Percentiles rank a stretch among this genome's conserved stretches.
phyloP scores from a whole-genome alignment of 2,888 invertebrate species.

The Archips xylosteana region DNA sequence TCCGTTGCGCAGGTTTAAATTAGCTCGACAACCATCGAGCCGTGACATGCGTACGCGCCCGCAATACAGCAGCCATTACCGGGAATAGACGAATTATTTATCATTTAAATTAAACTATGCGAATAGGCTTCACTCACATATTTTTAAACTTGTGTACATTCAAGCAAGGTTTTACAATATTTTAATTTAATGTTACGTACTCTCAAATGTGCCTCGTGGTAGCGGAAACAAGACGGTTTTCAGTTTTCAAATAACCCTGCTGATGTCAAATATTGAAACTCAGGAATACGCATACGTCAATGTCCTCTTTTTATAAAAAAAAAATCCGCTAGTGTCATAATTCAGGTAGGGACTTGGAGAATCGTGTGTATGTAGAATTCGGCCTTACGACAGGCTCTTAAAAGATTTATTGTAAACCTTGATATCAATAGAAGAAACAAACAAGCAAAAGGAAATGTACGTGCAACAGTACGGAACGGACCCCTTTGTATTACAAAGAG shows the following conservation, averaged over 20 bases:
- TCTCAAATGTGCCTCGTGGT: too few species aligned
- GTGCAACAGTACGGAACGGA: slow-evolving; percentile 35
- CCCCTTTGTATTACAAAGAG: slow-evolving; percentile 35
- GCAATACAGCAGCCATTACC: slow-evolving; percentile 31
- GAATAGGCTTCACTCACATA: background rate
- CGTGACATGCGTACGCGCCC: slow-evolving; percentile 49
- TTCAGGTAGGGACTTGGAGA: background rate
- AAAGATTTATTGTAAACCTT: slow-evolving; percentile 35
- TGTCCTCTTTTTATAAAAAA: background rate
- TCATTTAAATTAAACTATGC: slow-evolving; percentile 24
- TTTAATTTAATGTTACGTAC: too few species aligned
- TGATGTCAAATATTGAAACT: too few species aligned
- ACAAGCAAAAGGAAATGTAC: slow-evolving; percentile 38
- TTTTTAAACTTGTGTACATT: background rate
- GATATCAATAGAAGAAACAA: slow-evolving; percentile 47
- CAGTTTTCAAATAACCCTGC: too few species aligned
- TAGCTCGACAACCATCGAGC: slow-evolving; percentile 54
- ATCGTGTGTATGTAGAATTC: background rate
- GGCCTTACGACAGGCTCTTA: slow-evolving; percentile 1
- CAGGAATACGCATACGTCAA: background rate
- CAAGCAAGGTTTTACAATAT: background rate
- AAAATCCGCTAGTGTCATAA: background rate
- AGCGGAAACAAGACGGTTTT: too few species aligned
- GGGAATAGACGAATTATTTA: slow-evolving; percentile 45
- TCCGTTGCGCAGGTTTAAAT: slow-evolving; percentile 61